A percentile compares a stretch with the other conserved stretches of the same genome.
Evolutionary conservation across 2,888 invertebrate species (phyloP).

Genomic region (Hermaeophaga mercurialis): DNA sequence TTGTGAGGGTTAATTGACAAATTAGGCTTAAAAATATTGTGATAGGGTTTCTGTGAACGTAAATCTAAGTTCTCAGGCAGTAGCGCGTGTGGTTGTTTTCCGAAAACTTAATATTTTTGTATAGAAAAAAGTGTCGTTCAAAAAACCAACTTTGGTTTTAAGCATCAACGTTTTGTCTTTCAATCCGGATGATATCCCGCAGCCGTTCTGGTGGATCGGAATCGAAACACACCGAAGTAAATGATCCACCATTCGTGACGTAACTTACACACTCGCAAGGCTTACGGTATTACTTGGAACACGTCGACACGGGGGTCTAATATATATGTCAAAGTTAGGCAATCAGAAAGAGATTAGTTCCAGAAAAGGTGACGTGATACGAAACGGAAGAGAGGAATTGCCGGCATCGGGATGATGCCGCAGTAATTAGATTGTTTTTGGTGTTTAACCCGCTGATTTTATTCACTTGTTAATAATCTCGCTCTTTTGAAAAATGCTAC

Average conservation of each 20-base stretch:
- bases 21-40: too few species aligned
- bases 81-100: too few species aligned
- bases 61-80: too few species aligned
- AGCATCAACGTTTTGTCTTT: background rate
- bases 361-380: conserved; percentile 53
- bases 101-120: too few species aligned
- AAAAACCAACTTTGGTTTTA: background rate
- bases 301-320: conserved; percentile 51
- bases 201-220: conserved; percentile 1
- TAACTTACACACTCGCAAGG: conserved; percentile 7
- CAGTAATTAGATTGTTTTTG: conserved; percentile 12
- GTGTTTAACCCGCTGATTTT: too few species aligned
- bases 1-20: too few species aligned
- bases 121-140: too few species aligned
- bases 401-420: conserved; percentile 19
- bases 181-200: background rate
- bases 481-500: too few species aligned
- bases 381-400: conserved; percentile 48
- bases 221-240: conserved; percentile 1
- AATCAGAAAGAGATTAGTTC: conserved; percentile 57
- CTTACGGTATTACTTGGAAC: conserved; percentile 25
- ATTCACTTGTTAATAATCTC: too few species aligned
- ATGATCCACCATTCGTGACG: conserved; percentile 6
- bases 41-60: too few species aligned
- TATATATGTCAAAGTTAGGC: conserved; percentile 58